Base-by-base conservation (phyloP, 23 tunicate genomes). In the Trididemnum clinides region DNA sequence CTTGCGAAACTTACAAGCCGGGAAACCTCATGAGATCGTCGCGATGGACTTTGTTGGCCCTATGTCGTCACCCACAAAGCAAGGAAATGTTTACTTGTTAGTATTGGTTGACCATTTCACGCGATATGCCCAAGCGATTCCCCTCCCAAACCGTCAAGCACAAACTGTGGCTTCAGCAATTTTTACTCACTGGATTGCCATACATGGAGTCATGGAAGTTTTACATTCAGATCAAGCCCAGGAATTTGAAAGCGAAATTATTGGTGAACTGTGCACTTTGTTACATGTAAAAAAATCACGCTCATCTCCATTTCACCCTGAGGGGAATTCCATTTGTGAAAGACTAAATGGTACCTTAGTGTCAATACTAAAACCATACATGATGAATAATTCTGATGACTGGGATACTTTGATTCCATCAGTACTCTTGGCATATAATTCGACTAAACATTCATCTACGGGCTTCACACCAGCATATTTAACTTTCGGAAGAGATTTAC, bases 201-300 rank as follows among this genome's bases (percentile, higher is more conserved):
- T 6, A 4, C 37, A 66, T n/a, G 75, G 75, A 5, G 75, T 66
- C 37, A 66, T 66, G 37, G 37, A 66, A 31, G n/a, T 31, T 6
- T 66, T 66, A 31, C 75, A 66, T 23, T 66, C 75, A 5, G 75
- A 66, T 66, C 75, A 66, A 31, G 12, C 75, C 5, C 75, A 66
- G 22, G 31, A 66, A 28, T 66, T 66, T 66, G 36, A 66, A 31
- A 66, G 75, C 22, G 75, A 66, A 10, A 6, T 66, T 10, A 59
- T 59, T 15, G 37, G 10, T 4, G 75, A 66, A 31, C 4, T 66
- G 37, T 28, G 75, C 6, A 32, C 75, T 29, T 66, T 28, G 37
- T 31, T 66, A 23, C 75, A 66, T n/a, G n/a, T 66, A 28, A 31
- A 29, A 23, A 66, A 66, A 66, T 29, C 75, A 28, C 30, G 75